These are phyloP conservation scores for Embiotoca jacksoni DNA, from an alignment of 2,113 vertebrate species.

Conservation along the genomic window DNA sequence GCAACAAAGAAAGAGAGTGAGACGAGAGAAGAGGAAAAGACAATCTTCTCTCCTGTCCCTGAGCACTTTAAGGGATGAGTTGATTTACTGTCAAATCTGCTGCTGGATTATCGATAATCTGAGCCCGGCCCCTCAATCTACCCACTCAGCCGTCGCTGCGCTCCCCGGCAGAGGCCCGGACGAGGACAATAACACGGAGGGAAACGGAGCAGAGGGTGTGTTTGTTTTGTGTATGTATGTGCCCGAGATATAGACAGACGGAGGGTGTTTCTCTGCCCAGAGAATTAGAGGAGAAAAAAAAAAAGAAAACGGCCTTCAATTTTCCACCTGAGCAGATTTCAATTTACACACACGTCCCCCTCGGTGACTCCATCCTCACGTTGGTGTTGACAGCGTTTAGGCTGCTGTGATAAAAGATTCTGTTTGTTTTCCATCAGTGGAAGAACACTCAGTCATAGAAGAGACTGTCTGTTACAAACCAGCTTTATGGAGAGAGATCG, in stretches of 20 bases:
- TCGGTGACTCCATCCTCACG: conserved; percentile 50
- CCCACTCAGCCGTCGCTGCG: conserved; percentile 14
- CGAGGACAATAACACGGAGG: conserved; percentile 8
- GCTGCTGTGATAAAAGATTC: conserved; percentile 67
- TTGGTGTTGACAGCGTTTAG: conserved; percentile 74
- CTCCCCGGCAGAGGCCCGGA: conserved; percentile 40
- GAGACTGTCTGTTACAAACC: not conserved
- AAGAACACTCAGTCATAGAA: conserved; percentile 18
- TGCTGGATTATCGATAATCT: conserved; percentile 80
- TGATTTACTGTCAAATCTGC: conserved; percentile 78
- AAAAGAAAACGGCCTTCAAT: conserved; percentile 70
- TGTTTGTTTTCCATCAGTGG: conserved; percentile 44
- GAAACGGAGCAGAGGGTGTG: conserved; percentile 46
- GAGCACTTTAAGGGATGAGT: conserved; percentile 67
- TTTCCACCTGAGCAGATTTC: conserved; percentile 81
- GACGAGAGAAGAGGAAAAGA: conserved; percentile 35
- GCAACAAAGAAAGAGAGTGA: conserved; percentile 20
- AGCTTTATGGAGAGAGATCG: not conserved
- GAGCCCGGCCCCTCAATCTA: conserved; percentile 60
- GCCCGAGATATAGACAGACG: conserved; percentile 41
- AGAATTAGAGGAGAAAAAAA: conserved; percentile 59
- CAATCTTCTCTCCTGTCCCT: conserved; percentile 60
- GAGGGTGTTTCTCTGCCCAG: conserved; percentile 50
- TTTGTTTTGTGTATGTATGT: conserved; percentile 58
- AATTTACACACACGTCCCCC: conserved; percentile 69